Base-by-base conservation (phyloP, 2,797 vertebrate species). In the Rhinichthys osculus region DNA sequence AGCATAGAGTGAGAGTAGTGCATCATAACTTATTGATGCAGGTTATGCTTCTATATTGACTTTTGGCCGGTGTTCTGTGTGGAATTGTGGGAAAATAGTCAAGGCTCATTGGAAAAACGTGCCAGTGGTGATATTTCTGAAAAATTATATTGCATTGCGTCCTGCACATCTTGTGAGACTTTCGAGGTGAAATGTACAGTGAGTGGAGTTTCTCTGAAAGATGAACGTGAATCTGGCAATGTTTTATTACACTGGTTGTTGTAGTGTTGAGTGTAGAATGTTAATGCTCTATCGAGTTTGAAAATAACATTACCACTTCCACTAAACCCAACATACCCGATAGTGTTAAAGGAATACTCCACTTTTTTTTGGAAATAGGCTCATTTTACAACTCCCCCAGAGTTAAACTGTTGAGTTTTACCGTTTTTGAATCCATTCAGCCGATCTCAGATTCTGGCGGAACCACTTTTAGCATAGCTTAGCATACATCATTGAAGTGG, bases 1-100 rank as follows among this genome's bases (percentile, higher is more conserved):
- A 69, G n/a, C 54, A 17, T 5, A 23, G 2, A 72, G 67, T 23
- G n/a, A 33, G 38, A 33, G 11, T 1, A 14, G 44, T 73, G 70
- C 40, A 50, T 16, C 47, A 50, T 50, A 57, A 62, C 47, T 50
- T 64, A 35, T 14, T 44, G 69, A 73, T 33, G 69, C 57, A 67
- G 30, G 79, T 54, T 78, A 59, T 82, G 78, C 67, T 82, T 64
- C 38, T 44, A 11, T n/a, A 62, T 16, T 64, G 10, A 35, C 62
- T 50, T 54, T 30, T 30, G 30, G 3, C 10, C 52, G 64, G 47
- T 70, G 76, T 40, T 13, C 33, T 59, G 52, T 66, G 59, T 21
- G 54, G 30, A 64, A 62, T 19, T 70, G 13, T 70, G 66, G 33
- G 30, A 62, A 73, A 73, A 73, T 16, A 19, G 62, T 16, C 27